A percentile compares a stretch with the other conserved stretches of the same genome.
phyloP scores from a whole-genome alignment of 2,797 vertebrate species.

The Chromis chromis region DNA sequence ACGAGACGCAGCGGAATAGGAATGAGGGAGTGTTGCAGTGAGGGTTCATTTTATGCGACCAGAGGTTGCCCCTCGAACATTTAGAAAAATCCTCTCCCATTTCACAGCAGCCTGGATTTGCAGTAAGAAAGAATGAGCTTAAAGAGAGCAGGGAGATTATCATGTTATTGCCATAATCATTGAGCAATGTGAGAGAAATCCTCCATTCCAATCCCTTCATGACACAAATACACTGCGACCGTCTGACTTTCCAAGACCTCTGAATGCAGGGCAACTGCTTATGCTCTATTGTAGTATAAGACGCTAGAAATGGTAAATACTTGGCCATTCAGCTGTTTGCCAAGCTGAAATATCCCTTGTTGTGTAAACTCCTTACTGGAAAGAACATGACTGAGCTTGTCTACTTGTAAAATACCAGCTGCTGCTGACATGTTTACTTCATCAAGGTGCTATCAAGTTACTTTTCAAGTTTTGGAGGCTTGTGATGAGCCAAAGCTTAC shows the following conservation, averaged over 20 bases:
- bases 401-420: conserved; percentile 20
- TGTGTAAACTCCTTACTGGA: conserved; percentile 45
- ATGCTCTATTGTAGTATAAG: conserved; percentile 27
- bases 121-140: conserved; percentile 61
- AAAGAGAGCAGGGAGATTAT: conserved; percentile 72
- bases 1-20: conserved; percentile 43
- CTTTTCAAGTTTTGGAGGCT: background rate
- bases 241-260: conserved; percentile 63
- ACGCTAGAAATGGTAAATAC: conserved; percentile 42
- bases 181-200: conserved; percentile 72
- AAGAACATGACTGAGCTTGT: conserved; percentile 20
- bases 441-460: background rate
- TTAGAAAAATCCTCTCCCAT: conserved; percentile 59
- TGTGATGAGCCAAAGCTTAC: conserved; percentile 5
- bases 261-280: conserved; percentile 45
- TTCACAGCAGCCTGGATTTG: conserved; percentile 66
- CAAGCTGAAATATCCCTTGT: conserved; percentile 30
- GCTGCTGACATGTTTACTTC: conserved; percentile 25
- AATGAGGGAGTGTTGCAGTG: conserved; percentile 30
- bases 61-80: conserved; percentile 53
- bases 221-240: conserved; percentile 60
- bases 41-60: conserved; percentile 55
- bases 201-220: conserved; percentile 56
- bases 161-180: conserved; percentile 75
- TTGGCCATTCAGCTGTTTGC: conserved; percentile 8